Conservation (phyloP, 2,797 vertebrate genomes). For the Erethizon dorsatum region DNA sequence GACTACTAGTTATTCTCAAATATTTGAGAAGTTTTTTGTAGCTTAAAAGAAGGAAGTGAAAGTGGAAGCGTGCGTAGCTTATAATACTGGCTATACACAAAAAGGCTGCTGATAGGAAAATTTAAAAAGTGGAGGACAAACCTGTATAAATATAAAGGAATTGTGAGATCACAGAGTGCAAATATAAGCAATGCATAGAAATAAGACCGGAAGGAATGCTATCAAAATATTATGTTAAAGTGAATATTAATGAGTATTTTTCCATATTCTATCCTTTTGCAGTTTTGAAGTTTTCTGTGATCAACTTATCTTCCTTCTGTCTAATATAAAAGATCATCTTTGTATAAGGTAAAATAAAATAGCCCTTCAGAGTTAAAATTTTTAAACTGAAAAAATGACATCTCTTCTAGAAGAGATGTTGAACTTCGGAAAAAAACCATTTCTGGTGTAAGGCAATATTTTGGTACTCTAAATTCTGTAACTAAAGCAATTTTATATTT, state of each 20-base stretch:
- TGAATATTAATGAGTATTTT: not conserved
- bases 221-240: not conserved
- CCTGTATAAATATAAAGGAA: not conserved
- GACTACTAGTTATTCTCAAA: slow-evolving; percentile 5
- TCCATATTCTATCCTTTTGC: not conserved
- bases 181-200: not conserved
- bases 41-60: slow-evolving; percentile 56
- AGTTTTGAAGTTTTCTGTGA: slow-evolving; percentile 22
- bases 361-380: not conserved
- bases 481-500: slow-evolving; percentile 76
- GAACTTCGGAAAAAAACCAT: slow-evolving; percentile 21
- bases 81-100: not conserved
- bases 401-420: slow-evolving; percentile 10
- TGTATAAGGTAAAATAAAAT: slow-evolving; percentile 47
- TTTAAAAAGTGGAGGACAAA: not conserved
- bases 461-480: slow-evolving; percentile 70
- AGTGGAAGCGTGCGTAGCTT: not conserved
- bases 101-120: not conserved
- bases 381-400: slow-evolving; percentile 1
- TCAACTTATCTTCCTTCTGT: not conserved
- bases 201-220: slow-evolving; percentile 18
- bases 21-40: slow-evolving; percentile 12
- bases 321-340: not conserved
- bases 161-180: not conserved
- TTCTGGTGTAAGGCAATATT: slow-evolving; percentile 48